Evolutionary conservation across 2,113 vertebrate species (phyloP).

Genomic region (Sinosuthora webbiana): DNA sequence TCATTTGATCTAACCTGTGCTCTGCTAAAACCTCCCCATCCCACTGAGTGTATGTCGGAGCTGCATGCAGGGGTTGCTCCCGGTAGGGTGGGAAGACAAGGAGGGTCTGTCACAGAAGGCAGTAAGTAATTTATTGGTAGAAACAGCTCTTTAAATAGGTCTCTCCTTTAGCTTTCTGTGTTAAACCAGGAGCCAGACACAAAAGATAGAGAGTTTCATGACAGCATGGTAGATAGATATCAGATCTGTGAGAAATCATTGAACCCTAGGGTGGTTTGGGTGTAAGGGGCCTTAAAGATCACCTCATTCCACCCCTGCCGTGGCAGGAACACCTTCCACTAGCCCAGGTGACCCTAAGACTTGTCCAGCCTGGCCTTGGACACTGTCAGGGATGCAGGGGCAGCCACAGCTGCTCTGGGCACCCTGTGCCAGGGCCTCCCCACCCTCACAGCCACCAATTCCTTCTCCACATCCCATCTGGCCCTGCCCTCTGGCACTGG

Average conservation of each 20-base stretch:
- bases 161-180: neutral
- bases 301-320: rapidly evolving
- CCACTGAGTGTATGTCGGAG: neutral
- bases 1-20: neutral
- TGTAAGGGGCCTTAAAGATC: neutral
- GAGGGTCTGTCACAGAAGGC: neutral
- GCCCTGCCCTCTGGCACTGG: neutral
- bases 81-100: neutral
- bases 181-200: neutral
- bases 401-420: neutral
- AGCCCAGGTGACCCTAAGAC: rapidly evolving
- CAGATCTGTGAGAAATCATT: neutral
- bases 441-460: rapidly evolving
- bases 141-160: neutral
- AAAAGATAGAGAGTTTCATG: neutral
- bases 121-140: neutral
- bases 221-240: neutral
- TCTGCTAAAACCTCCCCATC: neutral
- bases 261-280: neutral
- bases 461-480: rapidly evolving
- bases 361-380: rapidly evolving
- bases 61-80: neutral
- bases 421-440: neutral
- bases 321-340: neutral
- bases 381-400: neutral